Percentiles rank a stretch among this genome's conserved stretches.
Conservation (phyloP, 2,797 vertebrate genomes). For the Mormyrops attenuatus region DNA sequence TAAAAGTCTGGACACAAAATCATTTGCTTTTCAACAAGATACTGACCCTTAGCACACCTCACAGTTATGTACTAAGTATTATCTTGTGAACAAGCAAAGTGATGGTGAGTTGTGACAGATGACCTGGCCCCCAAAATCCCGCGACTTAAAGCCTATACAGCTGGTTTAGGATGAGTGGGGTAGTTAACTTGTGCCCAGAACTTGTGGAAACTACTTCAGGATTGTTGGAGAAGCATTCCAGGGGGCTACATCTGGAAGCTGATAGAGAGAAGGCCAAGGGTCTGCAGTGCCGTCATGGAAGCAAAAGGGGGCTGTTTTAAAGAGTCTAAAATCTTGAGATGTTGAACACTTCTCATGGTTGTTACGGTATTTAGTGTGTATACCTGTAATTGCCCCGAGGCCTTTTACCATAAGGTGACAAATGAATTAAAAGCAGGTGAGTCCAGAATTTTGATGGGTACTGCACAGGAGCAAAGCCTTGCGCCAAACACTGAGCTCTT, state of each 20-base stretch:
- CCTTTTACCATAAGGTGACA: background rate
- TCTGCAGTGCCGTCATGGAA: background rate
- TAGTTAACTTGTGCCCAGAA: background rate
- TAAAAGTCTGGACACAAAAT: background rate
- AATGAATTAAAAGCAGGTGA: background rate
- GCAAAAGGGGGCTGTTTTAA: background rate
- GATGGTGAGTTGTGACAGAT: background rate
- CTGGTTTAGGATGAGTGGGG: background rate
- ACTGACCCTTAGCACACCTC: background rate
- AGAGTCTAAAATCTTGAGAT: background rate
- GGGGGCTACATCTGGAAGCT: background rate
- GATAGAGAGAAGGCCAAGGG: background rate
- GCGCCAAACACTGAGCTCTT: background rate
- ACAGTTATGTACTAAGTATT: background rate
- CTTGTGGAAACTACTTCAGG: background rate
- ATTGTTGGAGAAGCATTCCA: background rate
- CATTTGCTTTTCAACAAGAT: background rate
- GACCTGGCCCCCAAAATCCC: too few relatives aligned
- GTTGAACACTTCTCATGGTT: background rate
- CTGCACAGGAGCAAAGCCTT: background rate
- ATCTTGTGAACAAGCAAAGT: background rate
- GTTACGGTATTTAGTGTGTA: background rate
- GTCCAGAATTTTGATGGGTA: background rate
- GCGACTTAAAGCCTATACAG: background rate
- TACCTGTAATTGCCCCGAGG: background rate